Base-by-base conservation (phyloP, 2,113 vertebrate genomes). In the Syngnathoides biaculeatus region DNA sequence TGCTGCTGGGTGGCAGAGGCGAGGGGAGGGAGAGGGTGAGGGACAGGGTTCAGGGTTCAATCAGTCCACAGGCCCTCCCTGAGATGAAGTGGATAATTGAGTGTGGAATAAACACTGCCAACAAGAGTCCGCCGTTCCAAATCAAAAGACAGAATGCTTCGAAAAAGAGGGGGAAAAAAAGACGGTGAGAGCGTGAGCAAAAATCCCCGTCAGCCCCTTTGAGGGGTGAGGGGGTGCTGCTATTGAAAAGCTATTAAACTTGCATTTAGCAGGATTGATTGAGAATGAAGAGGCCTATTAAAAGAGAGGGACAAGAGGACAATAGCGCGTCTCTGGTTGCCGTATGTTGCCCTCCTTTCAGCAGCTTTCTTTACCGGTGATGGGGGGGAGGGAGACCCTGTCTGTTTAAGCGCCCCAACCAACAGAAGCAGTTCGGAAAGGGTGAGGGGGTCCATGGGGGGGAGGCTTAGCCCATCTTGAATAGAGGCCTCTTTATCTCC, bases 211-310 rank as follows among this genome's bases (percentile, higher is more conserved):
- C 75, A 82, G 87, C 88, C 89, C 89, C 79, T 79, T 82, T 88
- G 88, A 84, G 86, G 82, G 52, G 81, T 86, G 87, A 85, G 27
- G 81, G 56, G 82, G 86, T 86, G 85, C 86, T 82, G 85, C 90
- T 92, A 92, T 92, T 92, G 91, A 93, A 92, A 92, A 92, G 89
- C 91, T 92, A 92, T 93, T 93, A 92, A 93, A 92, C 89, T 91
- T 91, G 90, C 91, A 92, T 93, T 93, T 93, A 92, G 89, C 89
- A 89, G 91, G 91, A 92, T 93, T 92, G 91, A 92, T 92, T 92
- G 87, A 91, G 90, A 93, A 92, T 92, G 90, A 93, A 93, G 91
- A 93, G 90, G 90, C 90, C 89, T 91, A 91, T 92, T 93, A 92
- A 93, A 91, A 87, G 79, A 85, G 81, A 87, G 88, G 88, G 90